Percentiles rank a stretch among this genome's conserved stretches.
Evolutionary conservation across 2,113 vertebrate genomes (phyloP).

Genomic region (Setophaga kirtlandii): DNA sequence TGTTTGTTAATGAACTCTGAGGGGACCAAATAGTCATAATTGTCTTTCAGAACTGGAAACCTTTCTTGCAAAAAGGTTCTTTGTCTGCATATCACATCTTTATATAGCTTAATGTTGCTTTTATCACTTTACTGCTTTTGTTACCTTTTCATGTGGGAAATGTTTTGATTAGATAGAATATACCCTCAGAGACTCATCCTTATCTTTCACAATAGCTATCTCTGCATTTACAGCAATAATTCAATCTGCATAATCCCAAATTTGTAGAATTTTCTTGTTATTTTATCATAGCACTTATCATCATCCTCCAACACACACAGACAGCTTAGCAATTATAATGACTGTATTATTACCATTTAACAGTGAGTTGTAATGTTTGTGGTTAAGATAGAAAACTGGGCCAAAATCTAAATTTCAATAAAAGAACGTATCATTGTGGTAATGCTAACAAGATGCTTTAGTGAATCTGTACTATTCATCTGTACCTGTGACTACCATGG

Average conservation of each 20-base stretch:
- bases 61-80: neutral
- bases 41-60: neutral
- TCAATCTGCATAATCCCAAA: neutral
- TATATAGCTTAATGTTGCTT: slow-evolving; percentile 19
- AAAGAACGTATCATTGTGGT: neutral
- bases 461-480: neutral
- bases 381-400: neutral
- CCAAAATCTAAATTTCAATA: neutral
- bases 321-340: neutral
- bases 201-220: slow-evolving; percentile 34
- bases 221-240: slow-evolving; percentile 34
- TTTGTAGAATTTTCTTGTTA: neutral
- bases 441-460: neutral
- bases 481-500: neutral
- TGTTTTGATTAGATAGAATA: slow-evolving; percentile 48
- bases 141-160: slow-evolving; percentile 15
- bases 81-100: slow-evolving; percentile 14
- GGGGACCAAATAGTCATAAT: neutral
- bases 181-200: slow-evolving; percentile 22
- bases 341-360: neutral
- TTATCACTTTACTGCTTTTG: slow-evolving; percentile 13
- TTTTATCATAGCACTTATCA: neutral
- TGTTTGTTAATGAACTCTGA: slow-evolving; percentile 27
- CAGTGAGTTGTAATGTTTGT: neutral
- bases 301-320: neutral